A percentile compares a stretch with the other conserved stretches of the same genome.
These are phyloP conservation scores for Dendrolimus pini DNA, from an alignment of 2,888 invertebrate species.

Conservation along the genomic window DNA sequence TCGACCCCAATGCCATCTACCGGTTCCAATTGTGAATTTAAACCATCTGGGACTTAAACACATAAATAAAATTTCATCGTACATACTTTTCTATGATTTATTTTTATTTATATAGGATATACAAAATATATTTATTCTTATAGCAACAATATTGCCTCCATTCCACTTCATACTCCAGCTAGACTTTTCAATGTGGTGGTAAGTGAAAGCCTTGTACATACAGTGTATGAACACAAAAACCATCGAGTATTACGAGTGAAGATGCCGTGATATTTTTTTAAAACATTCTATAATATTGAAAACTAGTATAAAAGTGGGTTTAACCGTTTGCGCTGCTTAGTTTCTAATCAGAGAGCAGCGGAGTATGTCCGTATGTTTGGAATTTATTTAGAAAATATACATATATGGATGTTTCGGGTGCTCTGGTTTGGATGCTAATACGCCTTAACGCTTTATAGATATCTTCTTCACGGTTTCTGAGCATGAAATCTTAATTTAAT, in stretches of 20 bases:
- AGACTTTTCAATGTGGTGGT: slow-evolving; percentile 30
- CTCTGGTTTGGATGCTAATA: slow-evolving; percentile 5
- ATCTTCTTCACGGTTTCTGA: no score
- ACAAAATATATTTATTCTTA: background rate
- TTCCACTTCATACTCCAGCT: slow-evolving; percentile 22
- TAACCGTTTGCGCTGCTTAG: slow-evolving; percentile 38
- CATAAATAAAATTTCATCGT: no score
- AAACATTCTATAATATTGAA: slow-evolving; percentile 46
- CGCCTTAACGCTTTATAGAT: background rate
- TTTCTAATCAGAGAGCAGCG: slow-evolving; percentile 40
- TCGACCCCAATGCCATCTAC: no score
- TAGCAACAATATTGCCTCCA: slow-evolving; percentile 24
- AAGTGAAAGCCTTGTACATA: slow-evolving; percentile 64
- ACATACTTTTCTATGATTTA: no score
- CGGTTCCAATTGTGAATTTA: no score
- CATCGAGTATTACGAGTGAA: slow-evolving; percentile 39
- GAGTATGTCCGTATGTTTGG: slow-evolving; percentile 30
- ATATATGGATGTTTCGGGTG: background rate
- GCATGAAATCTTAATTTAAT: no score
- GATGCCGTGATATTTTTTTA: slow-evolving; percentile 52
- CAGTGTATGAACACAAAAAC: slow-evolving; percentile 31
- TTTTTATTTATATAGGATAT: no score
- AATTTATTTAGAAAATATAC: background rate
- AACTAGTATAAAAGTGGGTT: slow-evolving; percentile 60
- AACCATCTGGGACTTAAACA: no score